Conservation (phyloP, 2,797 vertebrate species). For the Lates japonicus region DNA sequence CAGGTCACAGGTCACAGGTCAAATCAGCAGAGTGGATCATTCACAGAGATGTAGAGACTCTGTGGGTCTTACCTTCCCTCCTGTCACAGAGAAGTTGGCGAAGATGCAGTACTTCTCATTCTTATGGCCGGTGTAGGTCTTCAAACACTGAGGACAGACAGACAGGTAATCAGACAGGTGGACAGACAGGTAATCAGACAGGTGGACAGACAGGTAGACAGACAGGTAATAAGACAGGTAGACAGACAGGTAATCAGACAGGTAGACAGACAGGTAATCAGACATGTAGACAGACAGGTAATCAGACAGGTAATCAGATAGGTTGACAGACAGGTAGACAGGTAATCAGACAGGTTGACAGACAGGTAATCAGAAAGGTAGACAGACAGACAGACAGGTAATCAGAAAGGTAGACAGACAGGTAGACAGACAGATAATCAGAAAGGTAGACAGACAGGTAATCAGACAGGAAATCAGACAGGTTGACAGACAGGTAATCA, state of each 20-base stretch:
- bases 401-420: no score
- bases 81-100: conserved; percentile 93
- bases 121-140: conserved; percentile 94
- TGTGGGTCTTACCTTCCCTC: conserved; percentile 87
- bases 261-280: no score
- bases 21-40: not conserved
- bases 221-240: conserved; percentile 85
- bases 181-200: not conserved
- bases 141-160: conserved; percentile 87
- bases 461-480: no score
- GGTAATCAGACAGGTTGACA: conserved; percentile 79
- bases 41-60: no score
- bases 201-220: not conserved
- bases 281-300: not conserved
- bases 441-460: no score
- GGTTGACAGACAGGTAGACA: not conserved
- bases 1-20: conserved; percentile 9
- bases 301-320: not conserved
- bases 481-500: no score
- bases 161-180: not conserved
- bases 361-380: no score
- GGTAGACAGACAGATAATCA: conserved; percentile 45
- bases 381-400: no score
- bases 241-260: not conserved
- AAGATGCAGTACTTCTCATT: conserved; percentile 96